Conservation (phyloP, 2,113 vertebrate genomes). For the Rhabdornis inornatus region DNA sequence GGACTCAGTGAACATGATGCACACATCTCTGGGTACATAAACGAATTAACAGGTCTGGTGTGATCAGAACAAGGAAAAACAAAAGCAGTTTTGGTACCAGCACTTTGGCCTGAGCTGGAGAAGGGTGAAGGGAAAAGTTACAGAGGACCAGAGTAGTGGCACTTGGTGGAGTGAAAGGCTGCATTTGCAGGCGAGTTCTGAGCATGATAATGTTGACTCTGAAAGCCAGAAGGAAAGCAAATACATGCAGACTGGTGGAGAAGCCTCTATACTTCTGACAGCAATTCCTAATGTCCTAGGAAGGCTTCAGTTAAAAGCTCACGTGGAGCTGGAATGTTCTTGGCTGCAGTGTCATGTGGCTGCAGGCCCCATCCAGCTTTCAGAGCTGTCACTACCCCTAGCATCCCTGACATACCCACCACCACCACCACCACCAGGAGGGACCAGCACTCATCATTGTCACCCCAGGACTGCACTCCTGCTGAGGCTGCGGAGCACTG, state of each 20-base stretch:
- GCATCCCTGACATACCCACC: neutral
- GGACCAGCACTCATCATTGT: neutral
- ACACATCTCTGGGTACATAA: neutral
- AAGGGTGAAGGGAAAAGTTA: neutral
- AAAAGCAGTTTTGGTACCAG: neutral
- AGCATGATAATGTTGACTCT: neutral
- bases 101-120: neutral
- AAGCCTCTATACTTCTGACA: neutral
- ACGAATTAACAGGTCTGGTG: neutral
- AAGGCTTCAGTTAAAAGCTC: neutral
- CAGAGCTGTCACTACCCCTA: neutral
- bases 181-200: neutral
- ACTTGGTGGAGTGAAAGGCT: neutral
- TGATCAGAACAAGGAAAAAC: neutral
- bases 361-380: neutral
- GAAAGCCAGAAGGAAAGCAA: neutral
- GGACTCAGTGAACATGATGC: neutral
- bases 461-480: neutral
- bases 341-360: rapidly evolving
- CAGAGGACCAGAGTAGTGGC: neutral
- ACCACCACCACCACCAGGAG: neutral
- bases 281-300: neutral
- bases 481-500: neutral
- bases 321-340: neutral
- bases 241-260: rapidly evolving